Evolutionary conservation across 2,888 invertebrate genomes (phyloP).

Genomic region (Quadroppia sp.): DNA sequence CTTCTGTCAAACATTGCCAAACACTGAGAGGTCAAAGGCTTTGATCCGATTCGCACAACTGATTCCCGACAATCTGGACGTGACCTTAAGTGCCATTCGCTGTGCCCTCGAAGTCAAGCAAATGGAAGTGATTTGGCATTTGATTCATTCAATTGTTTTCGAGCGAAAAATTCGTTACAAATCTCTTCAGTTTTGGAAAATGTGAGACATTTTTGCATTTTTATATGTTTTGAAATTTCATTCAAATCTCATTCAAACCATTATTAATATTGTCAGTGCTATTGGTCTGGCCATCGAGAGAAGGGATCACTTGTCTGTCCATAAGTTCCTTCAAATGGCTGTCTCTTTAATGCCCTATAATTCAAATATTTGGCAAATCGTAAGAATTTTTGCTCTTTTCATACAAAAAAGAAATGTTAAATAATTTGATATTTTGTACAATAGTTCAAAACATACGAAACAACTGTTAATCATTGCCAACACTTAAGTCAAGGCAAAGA

Average conservation of each 20-base stretch:
- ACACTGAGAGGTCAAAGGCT: slow-evolving; percentile 17
- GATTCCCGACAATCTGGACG: slow-evolving; percentile 31
- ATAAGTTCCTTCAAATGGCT: slow-evolving; percentile 42
- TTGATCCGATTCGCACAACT: slow-evolving; percentile 38
- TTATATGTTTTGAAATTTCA: neutral
- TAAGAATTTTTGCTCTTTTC: neutral
- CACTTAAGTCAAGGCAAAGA: slow-evolving; percentile 28
- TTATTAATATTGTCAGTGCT: slow-evolving; percentile 15
- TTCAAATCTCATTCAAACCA: neutral
- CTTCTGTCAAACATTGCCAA: slow-evolving; percentile 19
- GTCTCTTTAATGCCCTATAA: slow-evolving; percentile 38
- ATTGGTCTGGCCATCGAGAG: slow-evolving; percentile 40
- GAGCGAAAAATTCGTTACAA: slow-evolving; percentile 38
- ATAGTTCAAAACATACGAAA: slow-evolving; percentile 40
- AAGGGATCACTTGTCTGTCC: slow-evolving; percentile 41
- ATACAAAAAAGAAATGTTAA: neutral
- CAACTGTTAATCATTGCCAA: slow-evolving; percentile 33
- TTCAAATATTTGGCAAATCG: slow-evolving; percentile 40
- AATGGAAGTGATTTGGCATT: slow-evolving; percentile 39
- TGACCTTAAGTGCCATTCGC: slow-evolving; percentile 18
- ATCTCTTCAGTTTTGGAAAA: slow-evolving; percentile 40
- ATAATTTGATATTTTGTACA: neutral
- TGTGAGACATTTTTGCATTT: slow-evolving; percentile 16
- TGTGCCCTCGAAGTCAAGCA: neutral
- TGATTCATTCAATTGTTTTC: slow-evolving; percentile 32